Percentiles rank a stretch among this genome's conserved stretches.
phyloP scores from a whole-genome alignment of 2,888 invertebrate genomes.

The Lepidochrysops patricia region DNA sequence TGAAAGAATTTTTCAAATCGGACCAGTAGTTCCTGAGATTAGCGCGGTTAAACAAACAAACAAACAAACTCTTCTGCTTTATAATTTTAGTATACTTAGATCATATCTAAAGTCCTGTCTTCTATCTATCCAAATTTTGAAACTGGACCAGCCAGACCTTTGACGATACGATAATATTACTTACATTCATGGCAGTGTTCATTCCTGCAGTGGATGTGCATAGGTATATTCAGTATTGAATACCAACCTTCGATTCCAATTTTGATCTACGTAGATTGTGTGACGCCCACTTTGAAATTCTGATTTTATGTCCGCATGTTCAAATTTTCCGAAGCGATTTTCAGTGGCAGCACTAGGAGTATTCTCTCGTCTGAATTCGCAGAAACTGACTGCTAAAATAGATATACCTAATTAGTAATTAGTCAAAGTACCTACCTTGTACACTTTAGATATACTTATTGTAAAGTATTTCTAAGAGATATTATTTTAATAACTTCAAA shows the following conservation, averaged over 20 bases:
- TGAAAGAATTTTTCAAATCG: no score
- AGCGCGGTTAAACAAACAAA: no score
- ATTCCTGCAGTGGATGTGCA: not conserved
- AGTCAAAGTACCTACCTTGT: no score
- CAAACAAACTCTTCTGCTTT: no score
- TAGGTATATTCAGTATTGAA: not conserved
- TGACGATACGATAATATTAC: not conserved
- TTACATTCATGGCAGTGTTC: not conserved
- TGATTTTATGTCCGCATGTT: not conserved
- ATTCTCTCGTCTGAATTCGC: not conserved
- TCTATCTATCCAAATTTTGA: no score
- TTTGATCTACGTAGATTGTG: not conserved
- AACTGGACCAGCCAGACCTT: no score
- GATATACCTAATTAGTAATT: no score
- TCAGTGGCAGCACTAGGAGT: not conserved
- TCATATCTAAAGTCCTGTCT: no score
- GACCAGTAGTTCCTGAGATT: no score
- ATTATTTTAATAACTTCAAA: not conserved
- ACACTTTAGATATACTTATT: no score
- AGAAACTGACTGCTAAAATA: no score
- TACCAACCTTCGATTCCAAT: not conserved
- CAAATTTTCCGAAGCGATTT: not conserved
- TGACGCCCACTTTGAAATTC: not conserved
- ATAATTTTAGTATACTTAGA: no score
- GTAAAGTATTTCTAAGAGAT: not conserved